Evolutionary conservation across 2,797 vertebrate species (phyloP).

Genomic region (Setipinna tenuifilis): DNA sequence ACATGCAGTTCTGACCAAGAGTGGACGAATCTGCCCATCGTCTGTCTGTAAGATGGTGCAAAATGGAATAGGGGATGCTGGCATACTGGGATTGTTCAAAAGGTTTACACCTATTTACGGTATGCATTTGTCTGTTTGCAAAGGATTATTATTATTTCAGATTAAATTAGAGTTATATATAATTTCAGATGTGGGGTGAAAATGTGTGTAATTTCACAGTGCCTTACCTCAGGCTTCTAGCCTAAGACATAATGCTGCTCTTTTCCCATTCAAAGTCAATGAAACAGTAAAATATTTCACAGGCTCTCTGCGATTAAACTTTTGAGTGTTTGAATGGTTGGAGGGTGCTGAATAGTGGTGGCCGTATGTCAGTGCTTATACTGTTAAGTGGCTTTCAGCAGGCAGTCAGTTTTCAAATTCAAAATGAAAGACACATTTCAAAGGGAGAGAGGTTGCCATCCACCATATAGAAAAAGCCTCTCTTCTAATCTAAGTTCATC

Average conservation of each 20-base stretch:
- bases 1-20: not conserved
- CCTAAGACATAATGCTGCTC: not conserved
- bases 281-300: not conserved
- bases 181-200: not conserved
- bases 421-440: not conserved
- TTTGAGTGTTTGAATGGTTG: slow-evolving; percentile 2
- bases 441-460: not conserved
- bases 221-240: not conserved
- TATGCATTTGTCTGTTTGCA: not conserved
- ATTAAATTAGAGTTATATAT: no score
- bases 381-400: slow-evolving; percentile 7
- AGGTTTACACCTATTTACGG: not conserved
- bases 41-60: not conserved
- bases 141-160: not conserved
- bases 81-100: not conserved
- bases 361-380: not conserved
- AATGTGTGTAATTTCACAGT: not conserved
- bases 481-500: not conserved
- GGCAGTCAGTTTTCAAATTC: not conserved
- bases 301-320: not conserved
- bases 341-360: not conserved
- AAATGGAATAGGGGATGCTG: not conserved
- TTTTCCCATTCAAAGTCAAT: slow-evolving; percentile 8
- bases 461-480: not conserved
- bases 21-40: not conserved